Percentiles rank a stretch among this genome's conserved stretches.
Evolutionary conservation across 2,888 invertebrate species (phyloP).

Genomic region (Idaea aversata): DNA sequence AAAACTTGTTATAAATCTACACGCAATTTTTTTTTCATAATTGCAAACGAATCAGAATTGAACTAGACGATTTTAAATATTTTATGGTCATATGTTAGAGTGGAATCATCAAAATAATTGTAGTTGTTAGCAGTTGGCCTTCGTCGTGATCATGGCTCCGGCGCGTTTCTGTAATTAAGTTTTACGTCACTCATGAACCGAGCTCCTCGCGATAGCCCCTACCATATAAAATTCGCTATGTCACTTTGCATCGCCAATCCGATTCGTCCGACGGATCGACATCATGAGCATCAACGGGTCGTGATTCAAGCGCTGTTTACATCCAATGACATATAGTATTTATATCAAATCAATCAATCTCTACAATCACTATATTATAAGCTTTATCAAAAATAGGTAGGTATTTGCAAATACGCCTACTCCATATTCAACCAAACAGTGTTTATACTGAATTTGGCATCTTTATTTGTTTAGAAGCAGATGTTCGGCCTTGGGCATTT

Average conservation of each 20-base stretch:
- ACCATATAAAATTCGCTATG: slow-evolving; percentile 62
- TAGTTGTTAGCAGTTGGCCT: slow-evolving; percentile 69
- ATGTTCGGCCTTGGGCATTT: slow-evolving; percentile 47
- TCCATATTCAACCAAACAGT: slow-evolving; percentile 20
- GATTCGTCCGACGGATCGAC: slow-evolving; percentile 11
- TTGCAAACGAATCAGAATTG: slow-evolving; percentile 56
- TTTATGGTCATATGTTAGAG: slow-evolving; percentile 57
- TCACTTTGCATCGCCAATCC: slow-evolving; percentile 41
- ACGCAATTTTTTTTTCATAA: slow-evolving; percentile 54
- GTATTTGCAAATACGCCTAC: not conserved
- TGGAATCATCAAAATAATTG: slow-evolving; percentile 70
- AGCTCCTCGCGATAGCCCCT: slow-evolving; percentile 74
- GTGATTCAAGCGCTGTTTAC: not conserved
- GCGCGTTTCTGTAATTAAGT: slow-evolving; percentile 76
- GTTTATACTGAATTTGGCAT: slow-evolving; percentile 7
- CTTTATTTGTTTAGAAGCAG: slow-evolving; percentile 50
- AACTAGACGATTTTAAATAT: slow-evolving; percentile 59
- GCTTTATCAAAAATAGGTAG: not conserved
- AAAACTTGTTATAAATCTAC: slow-evolving; percentile 60
- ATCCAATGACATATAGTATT: not conserved
- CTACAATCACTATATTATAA: not conserved
- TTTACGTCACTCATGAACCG: slow-evolving; percentile 74
- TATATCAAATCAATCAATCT: not conserved
- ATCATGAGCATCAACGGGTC: slow-evolving; percentile 19
- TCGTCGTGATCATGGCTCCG: slow-evolving; percentile 65